Evolutionary conservation across 2,113 vertebrate species (phyloP), one percentile per base, ranked within the genome.

Genomic region (Rana temporaria): DNA sequence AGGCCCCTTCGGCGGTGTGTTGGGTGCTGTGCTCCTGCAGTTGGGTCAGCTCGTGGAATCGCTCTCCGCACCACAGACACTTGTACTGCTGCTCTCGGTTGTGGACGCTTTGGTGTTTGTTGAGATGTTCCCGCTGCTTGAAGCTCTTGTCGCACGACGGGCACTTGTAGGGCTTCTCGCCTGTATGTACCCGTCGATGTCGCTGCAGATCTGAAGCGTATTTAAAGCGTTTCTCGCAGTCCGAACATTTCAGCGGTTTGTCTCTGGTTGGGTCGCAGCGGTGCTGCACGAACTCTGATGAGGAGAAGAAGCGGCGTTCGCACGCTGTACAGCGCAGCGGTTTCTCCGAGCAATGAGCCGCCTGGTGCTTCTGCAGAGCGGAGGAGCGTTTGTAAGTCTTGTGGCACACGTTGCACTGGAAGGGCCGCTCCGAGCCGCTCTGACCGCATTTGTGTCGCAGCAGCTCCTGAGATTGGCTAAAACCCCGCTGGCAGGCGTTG

Each of bases 171-270:
- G 98, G 98, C 86, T 99, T 99, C 90, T 99, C 98, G 0, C 98
- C 98, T 0, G 98, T 98, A 89, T 99, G 98, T 19, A 98, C 95
- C 0, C 98, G 95, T 71, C 95, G 90, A 90, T 99, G 98, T 8
- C 98, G 93, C 91, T 98, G 96, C 91, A 99, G 91, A 92, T 99
- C 98, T 0, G 98, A 99, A 0, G 96, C 93, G n/a, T 99, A 99
- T 85, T 98, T 99, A 88, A 99, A 99, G 30, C 98, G 96, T 87
- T 98, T 98, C 84, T 99, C 97, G 12, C 98, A 99, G 89, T 99
- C 97, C 0, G 96, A 93, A 88, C 98, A 99, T 90, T 97, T 97
- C 55, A 99, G 94, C 0, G 98, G 97, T 86, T 98, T 98, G 88
- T 99, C 98, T 0, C 96, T 94, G 5, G 95, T 94, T 0, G 97